phyloP scores from a whole-genome alignment of 2,888 invertebrate genomes.

The Nemotelus nigrinus region DNA sequence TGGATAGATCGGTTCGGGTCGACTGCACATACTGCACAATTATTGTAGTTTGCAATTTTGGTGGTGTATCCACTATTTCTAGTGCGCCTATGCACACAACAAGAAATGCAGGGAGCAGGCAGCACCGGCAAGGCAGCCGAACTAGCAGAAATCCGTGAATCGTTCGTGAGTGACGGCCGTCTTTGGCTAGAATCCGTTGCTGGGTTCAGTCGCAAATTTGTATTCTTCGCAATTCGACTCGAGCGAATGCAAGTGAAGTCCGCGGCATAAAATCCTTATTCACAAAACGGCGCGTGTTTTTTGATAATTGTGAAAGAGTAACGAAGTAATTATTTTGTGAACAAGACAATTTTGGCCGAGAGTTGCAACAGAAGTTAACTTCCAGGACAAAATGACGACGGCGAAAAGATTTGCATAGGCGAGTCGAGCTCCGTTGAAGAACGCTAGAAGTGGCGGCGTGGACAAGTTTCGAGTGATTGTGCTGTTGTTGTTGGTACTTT shows the following conservation, averaged over 20 bases:
- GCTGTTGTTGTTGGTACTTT: slow-evolving; percentile 10
- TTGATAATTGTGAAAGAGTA: background rate
- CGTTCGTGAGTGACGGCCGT: background rate
- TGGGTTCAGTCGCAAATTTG: slow-evolving; percentile 29
- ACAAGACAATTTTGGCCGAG: background rate
- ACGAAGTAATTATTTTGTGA: background rate
- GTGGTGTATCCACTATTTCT: background rate
- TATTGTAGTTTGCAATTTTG: background rate
- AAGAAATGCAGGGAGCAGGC: background rate
- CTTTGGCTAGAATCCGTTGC: background rate
- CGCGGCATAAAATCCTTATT: background rate
- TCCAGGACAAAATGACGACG: slow-evolving; percentile 2
- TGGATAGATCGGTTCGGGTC: too few relatives aligned
- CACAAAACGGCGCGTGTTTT: background rate
- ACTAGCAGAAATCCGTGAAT: slow-evolving; percentile 11
- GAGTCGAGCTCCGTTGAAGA: background rate
- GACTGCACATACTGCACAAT: slow-evolving; percentile 6
- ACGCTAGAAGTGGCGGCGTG: background rate
- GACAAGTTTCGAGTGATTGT: background rate
- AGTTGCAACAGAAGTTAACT: background rate
- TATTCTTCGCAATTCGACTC: background rate
- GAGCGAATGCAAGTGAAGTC: background rate
- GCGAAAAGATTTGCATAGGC: background rate
- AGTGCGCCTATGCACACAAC: background rate
- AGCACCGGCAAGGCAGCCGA: slow-evolving; percentile 5